These are phyloP conservation scores for Cydia splendana DNA, from an alignment of 1,140 invertebrate species.

Conservation along the genomic window DNA sequence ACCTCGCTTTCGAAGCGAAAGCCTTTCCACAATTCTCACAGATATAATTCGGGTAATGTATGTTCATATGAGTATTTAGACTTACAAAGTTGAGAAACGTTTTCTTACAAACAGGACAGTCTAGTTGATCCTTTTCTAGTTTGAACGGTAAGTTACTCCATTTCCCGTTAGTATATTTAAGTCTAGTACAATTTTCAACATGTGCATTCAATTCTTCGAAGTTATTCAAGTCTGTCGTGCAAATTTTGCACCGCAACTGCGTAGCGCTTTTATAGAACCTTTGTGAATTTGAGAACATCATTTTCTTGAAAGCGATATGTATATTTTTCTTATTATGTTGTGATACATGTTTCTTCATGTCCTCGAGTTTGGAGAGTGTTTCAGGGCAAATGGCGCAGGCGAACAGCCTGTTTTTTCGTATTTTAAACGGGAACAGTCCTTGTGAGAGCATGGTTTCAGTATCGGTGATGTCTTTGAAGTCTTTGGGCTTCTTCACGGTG, in stretches of 20 bases:
- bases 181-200: slow-evolving; percentile 51
- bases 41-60: slow-evolving; percentile 72
- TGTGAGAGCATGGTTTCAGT: slow-evolving; percentile 52
- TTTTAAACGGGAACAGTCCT: slow-evolving; percentile 70
- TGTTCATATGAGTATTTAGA: slow-evolving; percentile 75
- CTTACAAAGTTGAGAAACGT: slow-evolving; percentile 68
- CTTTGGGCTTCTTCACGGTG: slow-evolving; percentile 38
- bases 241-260: slow-evolving; percentile 59
- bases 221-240: slow-evolving; percentile 51
- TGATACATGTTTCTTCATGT: slow-evolving; percentile 55
- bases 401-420: slow-evolving; percentile 56
- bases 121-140: slow-evolving; percentile 67
- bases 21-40: slow-evolving; percentile 78
- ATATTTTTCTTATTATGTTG: slow-evolving; percentile 58
- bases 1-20: slow-evolving; percentile 75
- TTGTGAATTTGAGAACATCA: slow-evolving; percentile 59
- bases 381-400: slow-evolving; percentile 63
- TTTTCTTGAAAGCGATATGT: slow-evolving; percentile 64
- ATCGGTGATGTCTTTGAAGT: slow-evolving; percentile 38
- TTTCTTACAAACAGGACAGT: slow-evolving; percentile 77
- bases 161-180: slow-evolving; percentile 41
- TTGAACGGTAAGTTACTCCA: slow-evolving; percentile 72
- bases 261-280: slow-evolving; percentile 53
- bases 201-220: slow-evolving; percentile 60
- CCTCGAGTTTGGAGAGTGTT: slow-evolving; percentile 55